Evolutionary conservation across 2,797 vertebrate species (phyloP), one percentile per base, ranked within the genome.

Genomic region (Pipistrellus nathusii): DNA sequence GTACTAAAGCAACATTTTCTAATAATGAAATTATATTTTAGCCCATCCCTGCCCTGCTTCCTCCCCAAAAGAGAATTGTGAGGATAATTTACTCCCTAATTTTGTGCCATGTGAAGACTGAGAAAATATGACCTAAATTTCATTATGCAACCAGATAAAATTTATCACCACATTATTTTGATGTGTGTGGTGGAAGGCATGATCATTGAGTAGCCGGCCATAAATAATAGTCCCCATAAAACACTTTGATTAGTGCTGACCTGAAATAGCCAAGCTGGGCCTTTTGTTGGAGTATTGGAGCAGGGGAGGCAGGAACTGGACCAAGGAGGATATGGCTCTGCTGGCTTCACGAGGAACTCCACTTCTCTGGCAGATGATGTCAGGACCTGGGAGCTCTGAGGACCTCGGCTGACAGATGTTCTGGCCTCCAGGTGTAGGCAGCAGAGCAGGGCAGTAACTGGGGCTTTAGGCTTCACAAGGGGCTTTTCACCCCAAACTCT

Each of bases 91-190:
- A 53, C 12, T 88, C 75, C 51, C 62, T 53, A 59, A 85, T 41
- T 68, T 85, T 94, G 48, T 32, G 41, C 48, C 59, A 80, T 72
- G 20, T 78, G 51, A 89, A 77, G 71, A 73, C 93, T 72, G 20
- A 87, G 66, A 84, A 92, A 95, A 77, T 57, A 57, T 55, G 57
- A 81, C 35, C 57, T 87, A 68, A 85, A 55, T 89, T 95, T 85
- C 32, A 41, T 64, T 85, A 75, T 55, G 55, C 27, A 81, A 46
- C n/a, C 81, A 85, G 90, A 81, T 76, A 73, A 69, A 90, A 90
- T 73, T 80, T 94, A 89, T 68, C 32, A 59, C 32, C 9, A 5
- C 68, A 44, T 89, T 55, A 68, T 48, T n/a, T 32, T 66, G 75
- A 82, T 27, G 8, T 62, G 72, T 83, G 59, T 82, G 85, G 78